phyloP scores from a whole-genome alignment of 2,888 invertebrate species.

The Sminthurinus aureus region DNA sequence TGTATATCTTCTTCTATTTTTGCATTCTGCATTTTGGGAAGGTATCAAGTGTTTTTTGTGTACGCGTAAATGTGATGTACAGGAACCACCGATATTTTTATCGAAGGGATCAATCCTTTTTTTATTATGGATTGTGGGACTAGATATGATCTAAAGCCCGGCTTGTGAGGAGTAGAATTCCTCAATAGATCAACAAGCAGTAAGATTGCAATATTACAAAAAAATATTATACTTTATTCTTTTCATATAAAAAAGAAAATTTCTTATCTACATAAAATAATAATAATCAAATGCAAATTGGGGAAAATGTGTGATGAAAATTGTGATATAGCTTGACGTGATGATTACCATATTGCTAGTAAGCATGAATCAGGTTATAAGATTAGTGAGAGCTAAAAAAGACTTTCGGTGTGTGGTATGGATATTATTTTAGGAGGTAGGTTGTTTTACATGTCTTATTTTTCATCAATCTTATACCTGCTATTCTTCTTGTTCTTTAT shows the following conservation, averaged over 20 bases:
- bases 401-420: too few relatives aligned
- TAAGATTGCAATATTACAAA: background rate
- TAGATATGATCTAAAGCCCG: background rate
- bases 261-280: background rate
- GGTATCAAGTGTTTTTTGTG: background rate
- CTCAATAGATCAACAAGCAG: background rate
- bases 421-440: too few relatives aligned
- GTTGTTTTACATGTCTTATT: too few relatives aligned
- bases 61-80: background rate
- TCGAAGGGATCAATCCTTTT: background rate
- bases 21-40: background rate
- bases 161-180: background rate
- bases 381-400: background rate
- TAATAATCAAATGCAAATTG: background rate
- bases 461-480: too few relatives aligned
- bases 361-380: background rate
- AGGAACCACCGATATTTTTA: background rate
- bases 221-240: too few relatives aligned
- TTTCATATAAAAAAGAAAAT: slow-evolving; percentile 2
- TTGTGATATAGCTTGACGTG: background rate
- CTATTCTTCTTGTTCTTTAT: too few relatives aligned
- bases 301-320: slow-evolving; percentile 14
- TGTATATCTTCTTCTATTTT: background rate
- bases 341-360: background rate
- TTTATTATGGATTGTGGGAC: background rate